These are phyloP conservation scores for Otolemur garnettii DNA, from an alignment of 2,113 vertebrate genomes.

Conservation along the genomic window DNA sequence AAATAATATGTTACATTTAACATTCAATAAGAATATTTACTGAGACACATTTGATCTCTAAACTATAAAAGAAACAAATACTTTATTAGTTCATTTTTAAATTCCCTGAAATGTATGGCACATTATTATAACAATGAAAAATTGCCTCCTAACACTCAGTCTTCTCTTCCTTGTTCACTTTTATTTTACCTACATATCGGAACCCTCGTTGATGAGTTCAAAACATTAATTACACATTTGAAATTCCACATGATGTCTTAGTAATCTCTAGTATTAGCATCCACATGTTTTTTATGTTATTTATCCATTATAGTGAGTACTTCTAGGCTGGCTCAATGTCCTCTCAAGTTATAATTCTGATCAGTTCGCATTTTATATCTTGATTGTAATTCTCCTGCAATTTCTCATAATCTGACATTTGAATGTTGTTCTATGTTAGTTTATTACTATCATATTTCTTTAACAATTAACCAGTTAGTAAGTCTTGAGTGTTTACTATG, in stretches of 20 bases:
- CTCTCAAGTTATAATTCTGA: background rate
- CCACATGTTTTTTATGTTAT: background rate
- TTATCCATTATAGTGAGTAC: background rate
- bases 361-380: background rate
- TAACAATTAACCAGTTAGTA: background rate
- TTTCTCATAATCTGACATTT: background rate
- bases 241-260: background rate
- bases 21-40: background rate
- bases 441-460: constrained; percentile 25
- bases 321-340: background rate
- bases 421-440: background rate
- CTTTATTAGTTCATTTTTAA: background rate
- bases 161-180: background rate
- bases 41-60: background rate
- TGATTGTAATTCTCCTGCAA: background rate
- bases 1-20: background rate
- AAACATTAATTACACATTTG: background rate
- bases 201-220: background rate
- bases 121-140: background rate
- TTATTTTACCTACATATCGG: background rate
- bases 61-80: background rate
- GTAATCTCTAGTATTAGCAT: background rate
- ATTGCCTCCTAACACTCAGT: background rate
- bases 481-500: background rate
- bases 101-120: background rate